Evolutionary conservation across 2,797 vertebrate species (phyloP).

Genomic region (Schizopygopsis pylzovi): DNA sequence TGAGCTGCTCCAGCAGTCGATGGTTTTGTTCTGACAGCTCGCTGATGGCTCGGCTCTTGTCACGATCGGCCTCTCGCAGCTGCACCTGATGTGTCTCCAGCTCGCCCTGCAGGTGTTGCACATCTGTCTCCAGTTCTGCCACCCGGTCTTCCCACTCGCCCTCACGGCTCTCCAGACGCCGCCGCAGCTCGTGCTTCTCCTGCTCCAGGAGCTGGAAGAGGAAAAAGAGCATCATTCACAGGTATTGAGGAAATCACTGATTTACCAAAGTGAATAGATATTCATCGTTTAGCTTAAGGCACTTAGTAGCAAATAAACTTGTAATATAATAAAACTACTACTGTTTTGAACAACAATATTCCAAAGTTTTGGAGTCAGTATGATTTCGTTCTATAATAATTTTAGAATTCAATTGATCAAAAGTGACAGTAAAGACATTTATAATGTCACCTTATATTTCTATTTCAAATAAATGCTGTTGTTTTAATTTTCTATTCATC

Average conservation of each 20-base stretch:
- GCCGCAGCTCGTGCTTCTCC: conserved; percentile 93
- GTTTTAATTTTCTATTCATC: background rate
- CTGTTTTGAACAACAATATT: background rate
- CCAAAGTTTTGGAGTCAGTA: background rate
- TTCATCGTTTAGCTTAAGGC: background rate
- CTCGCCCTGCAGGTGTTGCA: conserved; percentile 93
- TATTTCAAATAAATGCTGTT: too few species aligned
- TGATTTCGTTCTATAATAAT: background rate
- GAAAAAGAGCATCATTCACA: conserved; percentile 19
- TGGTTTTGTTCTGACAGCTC: conserved; percentile 98
- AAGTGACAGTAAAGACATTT: background rate
- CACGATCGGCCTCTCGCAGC: conserved; percentile 88
- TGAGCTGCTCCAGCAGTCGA: conserved; percentile 95
- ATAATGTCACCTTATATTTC: background rate
- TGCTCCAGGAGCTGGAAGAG: conserved; percentile 91
- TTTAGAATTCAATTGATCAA: background rate
- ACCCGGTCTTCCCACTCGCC: conserved; percentile 97
- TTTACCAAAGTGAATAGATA: background rate
- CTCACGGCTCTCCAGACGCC: conserved; percentile 91
- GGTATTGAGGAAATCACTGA: too few species aligned
- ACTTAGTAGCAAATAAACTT: background rate
- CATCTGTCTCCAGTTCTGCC: conserved; percentile 93
- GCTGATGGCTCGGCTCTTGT: conserved; percentile 89
- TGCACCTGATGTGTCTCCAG: conserved; percentile 93
- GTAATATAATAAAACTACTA: background rate